Percentiles rank a stretch among this genome's conserved stretches.
Evolutionary conservation across 1,140 invertebrate species (phyloP).

Genomic region (Lepidurus packardi): DNA sequence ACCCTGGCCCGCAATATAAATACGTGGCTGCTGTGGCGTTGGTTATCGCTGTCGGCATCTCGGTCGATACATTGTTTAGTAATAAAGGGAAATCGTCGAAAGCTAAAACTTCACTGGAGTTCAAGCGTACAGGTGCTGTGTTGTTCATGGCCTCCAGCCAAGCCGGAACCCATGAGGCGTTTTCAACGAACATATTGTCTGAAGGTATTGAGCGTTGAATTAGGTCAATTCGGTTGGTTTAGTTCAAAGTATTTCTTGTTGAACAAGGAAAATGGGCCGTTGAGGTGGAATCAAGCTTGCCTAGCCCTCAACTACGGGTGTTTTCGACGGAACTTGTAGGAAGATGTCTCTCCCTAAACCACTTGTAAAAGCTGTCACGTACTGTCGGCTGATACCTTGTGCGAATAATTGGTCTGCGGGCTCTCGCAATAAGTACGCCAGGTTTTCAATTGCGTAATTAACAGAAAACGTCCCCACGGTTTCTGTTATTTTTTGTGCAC

Average conservation of each 20-base stretch:
- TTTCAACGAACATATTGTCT: too few species aligned
- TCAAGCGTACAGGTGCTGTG: neutral
- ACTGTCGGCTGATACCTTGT: neutral
- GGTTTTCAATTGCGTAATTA: neutral
- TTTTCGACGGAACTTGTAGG: neutral
- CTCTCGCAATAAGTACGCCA: neutral
- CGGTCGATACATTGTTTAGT: slow-evolving; percentile 8
- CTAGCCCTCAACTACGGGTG: too few species aligned
- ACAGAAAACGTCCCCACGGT: neutral
- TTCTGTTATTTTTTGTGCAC: neutral
- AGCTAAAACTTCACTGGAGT: neutral
- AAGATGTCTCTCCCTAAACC: neutral
- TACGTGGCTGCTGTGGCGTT: neutral
- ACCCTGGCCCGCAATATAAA: slow-evolving; percentile 31
- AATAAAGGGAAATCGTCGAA: neutral
- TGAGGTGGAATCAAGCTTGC: too few species aligned
- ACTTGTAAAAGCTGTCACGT: neutral
- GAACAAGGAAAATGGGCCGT: too few species aligned
- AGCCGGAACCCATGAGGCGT: too few species aligned
- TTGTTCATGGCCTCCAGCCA: neutral
- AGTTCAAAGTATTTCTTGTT: too few species aligned
- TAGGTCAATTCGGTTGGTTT: too few species aligned
- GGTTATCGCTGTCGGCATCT: neutral
- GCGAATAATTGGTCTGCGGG: neutral
- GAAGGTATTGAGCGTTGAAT: too few species aligned